Conservation (phyloP, 2,797 vertebrate species). For the Decapterus maruadsi region DNA sequence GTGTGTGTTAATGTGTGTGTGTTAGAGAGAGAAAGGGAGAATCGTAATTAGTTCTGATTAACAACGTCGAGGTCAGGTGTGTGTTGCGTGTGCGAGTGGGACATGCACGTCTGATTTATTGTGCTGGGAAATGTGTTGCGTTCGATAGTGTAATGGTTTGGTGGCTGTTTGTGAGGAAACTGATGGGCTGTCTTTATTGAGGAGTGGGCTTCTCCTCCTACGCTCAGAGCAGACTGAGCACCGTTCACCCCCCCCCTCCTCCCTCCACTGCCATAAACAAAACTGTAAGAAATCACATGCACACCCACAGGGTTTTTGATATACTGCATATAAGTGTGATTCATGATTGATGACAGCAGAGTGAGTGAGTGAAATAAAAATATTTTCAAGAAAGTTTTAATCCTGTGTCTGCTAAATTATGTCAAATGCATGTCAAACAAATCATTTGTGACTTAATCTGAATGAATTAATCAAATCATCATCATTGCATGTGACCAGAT, state of each 20-base stretch:
- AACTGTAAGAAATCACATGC: conserved; percentile 39
- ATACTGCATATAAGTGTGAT: conserved; percentile 20
- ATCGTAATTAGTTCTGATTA: conserved; percentile 42
- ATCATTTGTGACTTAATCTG: not conserved
- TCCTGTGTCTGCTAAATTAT: not conserved
- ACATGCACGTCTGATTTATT: conserved; percentile 33
- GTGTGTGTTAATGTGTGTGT: not conserved
- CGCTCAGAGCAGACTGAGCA: conserved; percentile 47
- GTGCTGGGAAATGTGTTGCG: conserved; percentile 21
- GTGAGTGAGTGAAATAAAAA: conserved; percentile 1
- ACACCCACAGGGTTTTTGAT: not conserved
- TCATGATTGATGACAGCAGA: conserved; percentile 36
- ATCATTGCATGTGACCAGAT: not conserved
- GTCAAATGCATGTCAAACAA: not conserved
- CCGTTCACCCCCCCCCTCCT: conserved; percentile 50
- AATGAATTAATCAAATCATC: not conserved
- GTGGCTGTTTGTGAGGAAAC: conserved; percentile 48
- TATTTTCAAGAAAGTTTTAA: not conserved
- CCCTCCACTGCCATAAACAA: conserved; percentile 24
- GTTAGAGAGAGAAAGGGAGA: conserved; percentile 1
- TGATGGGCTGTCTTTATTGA: conserved; percentile 61
- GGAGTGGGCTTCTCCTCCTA: conserved; percentile 62
- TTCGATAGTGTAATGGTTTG: conserved; percentile 33
- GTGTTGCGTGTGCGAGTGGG: conserved; percentile 5
- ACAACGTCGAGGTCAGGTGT: conserved; percentile 12